Base-by-base conservation (phyloP, 2,113 vertebrate species). In the Dolichotis patagonum region DNA sequence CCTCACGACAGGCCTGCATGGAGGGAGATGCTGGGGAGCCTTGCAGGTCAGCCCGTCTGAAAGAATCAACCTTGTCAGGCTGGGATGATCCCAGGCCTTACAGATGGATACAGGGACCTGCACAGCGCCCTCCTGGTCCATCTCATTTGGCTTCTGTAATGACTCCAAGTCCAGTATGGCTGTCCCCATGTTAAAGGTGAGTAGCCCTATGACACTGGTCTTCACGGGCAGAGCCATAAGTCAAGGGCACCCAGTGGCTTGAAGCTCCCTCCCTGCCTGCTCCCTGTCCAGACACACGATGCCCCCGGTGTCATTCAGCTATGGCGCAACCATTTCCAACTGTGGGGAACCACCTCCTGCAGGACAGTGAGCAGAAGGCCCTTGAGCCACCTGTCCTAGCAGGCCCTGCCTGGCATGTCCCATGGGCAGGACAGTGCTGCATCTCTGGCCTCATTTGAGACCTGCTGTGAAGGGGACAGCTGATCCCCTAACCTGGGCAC, bases 51-150 rank as follows among this genome's bases (percentile, higher is more conserved):
- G 49, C 43, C 11, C 0, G 35, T 32, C 1, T 6, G 75, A 56
- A n/a, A 20, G 60, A 86, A 32, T 6, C 6, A 28, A 7, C 8
- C 5, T 43, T 9, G 7, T 35, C 5, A 20, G 62, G 56, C 63
- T 16, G 13, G 6, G 54, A 2, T 0, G 0, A 35, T 6, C 49
- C 17, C 0, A 12, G 49, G 11, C 32, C 63, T 62, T 0, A 1
- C 0, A 3, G 38, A 73, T 14, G 46, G 46, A 1, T 7, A 41
- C 5, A 41, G 24, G 26, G n/a, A 52, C n/a, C 20, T 28, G 30
- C 0, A 5, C 63, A 67, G 28, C 24, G 38, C 7, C 17, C 41
- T 87, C 19, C 5, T 17, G 10, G 38, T 32, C n/a, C 41, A 12
- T 28, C 30, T 19, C 60, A 26, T 14, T 7, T 30, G 56, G 88